These are phyloP conservation scores for Danaus chrysippus DNA, from an alignment of 2,888 invertebrate genomes.

Conservation along the genomic window DNA sequence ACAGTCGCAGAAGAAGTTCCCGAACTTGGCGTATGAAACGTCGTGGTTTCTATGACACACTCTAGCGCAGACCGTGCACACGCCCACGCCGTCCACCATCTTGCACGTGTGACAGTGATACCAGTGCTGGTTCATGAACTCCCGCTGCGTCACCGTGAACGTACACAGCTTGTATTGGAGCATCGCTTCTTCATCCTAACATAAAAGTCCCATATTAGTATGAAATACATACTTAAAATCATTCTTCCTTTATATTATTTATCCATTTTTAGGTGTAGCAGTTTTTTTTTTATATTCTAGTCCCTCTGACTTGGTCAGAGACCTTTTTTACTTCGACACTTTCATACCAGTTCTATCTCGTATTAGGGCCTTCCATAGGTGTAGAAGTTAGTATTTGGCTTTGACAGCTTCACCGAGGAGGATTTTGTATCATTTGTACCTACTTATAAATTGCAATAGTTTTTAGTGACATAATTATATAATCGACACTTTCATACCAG, in stretches of 20 bases:
- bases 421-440: not conserved
- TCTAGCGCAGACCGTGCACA: conserved; percentile 97
- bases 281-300: too few species aligned
- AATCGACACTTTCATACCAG: conserved; percentile 88
- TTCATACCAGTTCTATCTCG: too few species aligned
- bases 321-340: too few species aligned
- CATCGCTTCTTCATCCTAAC: conserved; percentile 89
- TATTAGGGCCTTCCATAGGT: too few species aligned
- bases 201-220: not conserved
- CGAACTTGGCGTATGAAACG: conserved; percentile 97
- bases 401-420: too few species aligned
- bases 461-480: not conserved
- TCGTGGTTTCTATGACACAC: conserved; percentile 98
- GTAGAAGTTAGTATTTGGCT: too few species aligned
- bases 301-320: too few species aligned
- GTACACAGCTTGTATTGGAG: conserved; percentile 96
- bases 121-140: conserved; percentile 99
- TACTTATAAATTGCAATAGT: not conserved
- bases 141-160: conserved; percentile 97
- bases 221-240: too few species aligned
- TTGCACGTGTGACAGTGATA: conserved; percentile 99
- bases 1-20: conserved; percentile 99
- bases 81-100: conserved; percentile 99
- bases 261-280: too few species aligned
- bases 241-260: too few species aligned